Base-by-base conservation (phyloP, 2,113 vertebrate species). In the Carollia perspicillata region DNA sequence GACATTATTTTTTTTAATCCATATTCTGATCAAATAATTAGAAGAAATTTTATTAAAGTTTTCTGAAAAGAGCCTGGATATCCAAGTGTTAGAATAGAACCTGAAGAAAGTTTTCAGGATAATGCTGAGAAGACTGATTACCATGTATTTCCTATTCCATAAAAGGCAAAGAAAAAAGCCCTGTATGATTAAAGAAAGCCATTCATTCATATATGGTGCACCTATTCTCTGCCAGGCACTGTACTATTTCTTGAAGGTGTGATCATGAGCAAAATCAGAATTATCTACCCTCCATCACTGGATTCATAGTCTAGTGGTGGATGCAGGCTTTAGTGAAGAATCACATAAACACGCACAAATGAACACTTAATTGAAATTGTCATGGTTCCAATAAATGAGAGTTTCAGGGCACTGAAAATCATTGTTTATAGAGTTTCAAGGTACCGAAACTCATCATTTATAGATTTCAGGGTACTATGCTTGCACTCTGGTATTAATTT, bases 1-100 rank as follows among this genome's bases (percentile, higher is more conserved):
- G 35, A n/a, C 13, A 81, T 83, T 66, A 42, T 89, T 68, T 80
- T 71, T 71, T 85, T 3, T 1, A 95, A 87, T 90, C 28, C 14
- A 89, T 96, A 96, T 96, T 92, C 63, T 97, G 68, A 35, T 84
- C 60, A 95, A 93, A 88, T 96, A 81, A 89, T 75, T 87, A 69
- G 58, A 90, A 95, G 14, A 86, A 63, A 93, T 89, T 68, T 89
- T 71, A 84, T 92, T 94, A 93, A 83, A 93, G 28, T 14, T 42
- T 78, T 93, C 42, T 89, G 16, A 85, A 90, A 95, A 88, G 14
- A 94, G 30, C 35, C 10, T 89, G 37, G 22, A 89, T 86, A 51
- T 14, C 71, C 49, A 89, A 96, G 83, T 77, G 17, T 95, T 77
- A 77, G 30, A 51, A 51, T 51, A 77, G 16, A 51, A n/a, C 11